Conservation (phyloP, 30 jellyfish, hydroid and myxozoan genomes). For the Aurelia aurita region DNA sequence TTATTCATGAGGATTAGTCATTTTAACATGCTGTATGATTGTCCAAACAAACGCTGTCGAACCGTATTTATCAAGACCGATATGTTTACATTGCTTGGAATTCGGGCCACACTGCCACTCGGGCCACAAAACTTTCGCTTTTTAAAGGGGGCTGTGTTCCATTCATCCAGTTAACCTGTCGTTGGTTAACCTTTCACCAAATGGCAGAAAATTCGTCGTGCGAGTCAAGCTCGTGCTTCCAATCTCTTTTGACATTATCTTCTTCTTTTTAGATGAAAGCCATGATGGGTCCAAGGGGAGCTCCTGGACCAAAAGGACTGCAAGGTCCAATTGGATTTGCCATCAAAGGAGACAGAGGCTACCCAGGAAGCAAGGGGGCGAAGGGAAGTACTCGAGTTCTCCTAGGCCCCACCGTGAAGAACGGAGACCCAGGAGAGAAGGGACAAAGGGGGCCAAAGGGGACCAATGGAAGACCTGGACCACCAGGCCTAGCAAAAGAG, state of each 20-base stretch:
- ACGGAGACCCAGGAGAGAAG: slow-evolving; percentile 43
- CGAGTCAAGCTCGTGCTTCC: no score
- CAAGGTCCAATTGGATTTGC: slow-evolving; percentile 51
- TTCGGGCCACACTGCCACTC: no score
- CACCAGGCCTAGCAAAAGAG: slow-evolving; percentile 18
- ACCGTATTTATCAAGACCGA: background rate
- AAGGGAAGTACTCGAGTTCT: slow-evolving; percentile 40
- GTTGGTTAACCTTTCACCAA: no score
- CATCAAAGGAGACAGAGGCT: slow-evolving; percentile 65
- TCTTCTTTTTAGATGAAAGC: slow-evolving; percentile 36
- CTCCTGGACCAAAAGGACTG: slow-evolving; percentile 40
- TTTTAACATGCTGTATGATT: background rate
- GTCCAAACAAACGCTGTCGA: no score
- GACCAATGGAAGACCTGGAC: slow-evolving; percentile 60
- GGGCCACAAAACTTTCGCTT: background rate
- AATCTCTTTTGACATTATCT: background rate
- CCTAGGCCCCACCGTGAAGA: slow-evolving; percentile 36
- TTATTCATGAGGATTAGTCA: background rate
- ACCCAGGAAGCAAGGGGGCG: slow-evolving; percentile 70
- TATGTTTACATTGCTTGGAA: background rate
- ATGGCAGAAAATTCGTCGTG: no score
- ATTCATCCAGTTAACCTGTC: background rate
- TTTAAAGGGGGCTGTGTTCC: no score
- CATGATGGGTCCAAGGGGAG: slow-evolving; percentile 36
- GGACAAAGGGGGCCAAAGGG: slow-evolving; percentile 72